phyloP scores from a whole-genome alignment of 2,888 invertebrate species.

The Parnassius smintheus region DNA sequence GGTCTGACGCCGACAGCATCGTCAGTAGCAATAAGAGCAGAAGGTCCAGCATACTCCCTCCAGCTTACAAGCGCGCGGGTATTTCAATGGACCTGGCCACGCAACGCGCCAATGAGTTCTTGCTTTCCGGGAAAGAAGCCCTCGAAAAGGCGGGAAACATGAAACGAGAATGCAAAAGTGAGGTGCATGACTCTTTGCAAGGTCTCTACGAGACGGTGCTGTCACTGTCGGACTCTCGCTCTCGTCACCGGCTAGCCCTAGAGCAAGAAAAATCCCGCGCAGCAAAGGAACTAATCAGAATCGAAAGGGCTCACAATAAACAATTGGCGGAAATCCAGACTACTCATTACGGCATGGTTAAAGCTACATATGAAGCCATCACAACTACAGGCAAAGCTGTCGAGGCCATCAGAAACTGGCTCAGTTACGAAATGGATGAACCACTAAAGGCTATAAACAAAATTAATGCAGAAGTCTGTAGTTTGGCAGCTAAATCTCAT shows the following conservation, averaged over 20 bases:
- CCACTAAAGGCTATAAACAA: not conserved
- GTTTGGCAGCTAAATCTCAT: not conserved
- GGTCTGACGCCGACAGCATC: no score
- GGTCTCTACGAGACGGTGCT: not conserved
- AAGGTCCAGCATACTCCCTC: no score
- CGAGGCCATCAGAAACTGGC: not conserved
- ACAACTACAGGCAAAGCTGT: not conserved
- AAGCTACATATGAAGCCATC: not conserved
- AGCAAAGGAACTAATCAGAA: not conserved
- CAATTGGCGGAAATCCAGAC: not conserved
- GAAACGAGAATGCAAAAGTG: no score
- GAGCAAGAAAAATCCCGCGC: not conserved
- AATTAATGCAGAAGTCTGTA: not conserved
- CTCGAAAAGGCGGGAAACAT: no score
- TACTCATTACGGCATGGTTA: not conserved
- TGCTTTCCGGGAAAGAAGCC: no score
- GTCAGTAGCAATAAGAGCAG: no score
- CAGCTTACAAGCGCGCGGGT: no score
- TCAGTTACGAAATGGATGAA: constrained; percentile 1
- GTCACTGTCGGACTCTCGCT: not conserved
- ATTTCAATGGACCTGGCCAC: no score
- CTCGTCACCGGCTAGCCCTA: not conserved
- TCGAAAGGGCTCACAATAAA: not conserved
- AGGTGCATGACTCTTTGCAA: no score
- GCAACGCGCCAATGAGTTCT: no score